Conservation (phyloP, 2,797 vertebrate species). For the Monodelphis domestica region DNA sequence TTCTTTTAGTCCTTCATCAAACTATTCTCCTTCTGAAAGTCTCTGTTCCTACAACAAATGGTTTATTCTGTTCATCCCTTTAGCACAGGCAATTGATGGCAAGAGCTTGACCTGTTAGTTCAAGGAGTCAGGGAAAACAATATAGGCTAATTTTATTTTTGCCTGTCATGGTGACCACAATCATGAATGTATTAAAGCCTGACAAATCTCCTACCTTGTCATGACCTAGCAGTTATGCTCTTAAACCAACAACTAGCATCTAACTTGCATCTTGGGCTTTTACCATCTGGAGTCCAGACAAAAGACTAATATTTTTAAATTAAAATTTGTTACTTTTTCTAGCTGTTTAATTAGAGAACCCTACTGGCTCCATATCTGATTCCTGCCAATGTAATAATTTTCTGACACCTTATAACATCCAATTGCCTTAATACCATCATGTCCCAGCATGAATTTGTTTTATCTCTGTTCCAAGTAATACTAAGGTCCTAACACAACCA, state of each 20-base stretch:
- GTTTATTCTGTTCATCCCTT: neutral
- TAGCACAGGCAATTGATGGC: conserved; percentile 6
- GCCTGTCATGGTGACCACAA: neutral
- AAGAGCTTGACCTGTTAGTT: conserved; percentile 8
- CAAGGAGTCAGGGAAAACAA: conserved; percentile 14
- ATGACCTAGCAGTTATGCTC: neutral
- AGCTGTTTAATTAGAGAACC: neutral
- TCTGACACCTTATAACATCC: conserved; percentile 1
- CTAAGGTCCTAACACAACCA: neutral
- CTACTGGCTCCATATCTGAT: neutral
- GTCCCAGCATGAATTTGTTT: neutral
- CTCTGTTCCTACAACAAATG: neutral
- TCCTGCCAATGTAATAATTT: neutral
- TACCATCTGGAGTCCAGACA: neutral
- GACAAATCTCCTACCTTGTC: neutral
- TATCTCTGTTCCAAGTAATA: neutral
- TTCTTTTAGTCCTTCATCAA: neutral
- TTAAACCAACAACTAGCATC: rapidly evolving
- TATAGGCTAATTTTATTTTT: neutral
- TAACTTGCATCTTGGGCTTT: neutral
- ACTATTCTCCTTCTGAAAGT: neutral
- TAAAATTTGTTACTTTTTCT: neutral
- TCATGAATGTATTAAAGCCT: neutral
- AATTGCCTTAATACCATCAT: conserved; percentile 7
- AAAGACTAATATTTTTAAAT: neutral